Evolutionary conservation across 2,797 vertebrate genomes (phyloP).

Genomic region (Tragelaphus oryx): DNA sequence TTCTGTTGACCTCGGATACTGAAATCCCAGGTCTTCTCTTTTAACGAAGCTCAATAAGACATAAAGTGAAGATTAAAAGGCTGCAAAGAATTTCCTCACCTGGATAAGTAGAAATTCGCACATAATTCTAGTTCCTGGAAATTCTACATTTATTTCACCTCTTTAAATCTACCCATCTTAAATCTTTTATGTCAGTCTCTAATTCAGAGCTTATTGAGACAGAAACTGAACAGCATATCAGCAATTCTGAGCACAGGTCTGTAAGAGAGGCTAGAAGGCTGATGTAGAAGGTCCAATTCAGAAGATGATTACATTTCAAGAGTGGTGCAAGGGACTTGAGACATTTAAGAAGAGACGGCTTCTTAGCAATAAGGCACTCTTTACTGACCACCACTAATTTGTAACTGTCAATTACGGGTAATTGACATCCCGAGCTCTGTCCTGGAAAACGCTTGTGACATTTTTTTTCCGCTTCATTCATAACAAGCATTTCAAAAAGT

Average conservation of each 20-base stretch:
- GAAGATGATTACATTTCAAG: constrained; percentile 35
- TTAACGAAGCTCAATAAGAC: background rate
- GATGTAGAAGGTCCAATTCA: background rate
- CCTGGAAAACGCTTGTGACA: constrained; percentile 17
- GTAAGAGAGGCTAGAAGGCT: background rate
- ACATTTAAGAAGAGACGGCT: background rate
- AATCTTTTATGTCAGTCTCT: background rate
- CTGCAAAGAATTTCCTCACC: background rate
- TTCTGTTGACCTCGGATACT: background rate
- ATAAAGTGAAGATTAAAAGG: background rate
- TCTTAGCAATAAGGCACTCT: constrained; percentile 43
- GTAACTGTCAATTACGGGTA: constrained; percentile 36
- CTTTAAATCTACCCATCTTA: background rate
- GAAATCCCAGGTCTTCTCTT: background rate
- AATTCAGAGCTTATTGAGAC: background rate
- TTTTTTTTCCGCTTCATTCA: background rate
- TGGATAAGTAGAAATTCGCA: background rate
- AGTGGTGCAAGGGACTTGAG: constrained; percentile 15
- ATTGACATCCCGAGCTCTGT: background rate
- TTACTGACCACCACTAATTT: constrained; percentile 46
- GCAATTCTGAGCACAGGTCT: background rate
- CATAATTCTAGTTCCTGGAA: background rate
- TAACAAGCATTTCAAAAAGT: constrained; percentile 56
- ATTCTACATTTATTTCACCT: background rate
- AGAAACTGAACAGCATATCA: background rate